These are phyloP conservation scores for Osmoderma eremita DNA, from an alignment of 2,888 invertebrate genomes.

Conservation along the genomic window DNA sequence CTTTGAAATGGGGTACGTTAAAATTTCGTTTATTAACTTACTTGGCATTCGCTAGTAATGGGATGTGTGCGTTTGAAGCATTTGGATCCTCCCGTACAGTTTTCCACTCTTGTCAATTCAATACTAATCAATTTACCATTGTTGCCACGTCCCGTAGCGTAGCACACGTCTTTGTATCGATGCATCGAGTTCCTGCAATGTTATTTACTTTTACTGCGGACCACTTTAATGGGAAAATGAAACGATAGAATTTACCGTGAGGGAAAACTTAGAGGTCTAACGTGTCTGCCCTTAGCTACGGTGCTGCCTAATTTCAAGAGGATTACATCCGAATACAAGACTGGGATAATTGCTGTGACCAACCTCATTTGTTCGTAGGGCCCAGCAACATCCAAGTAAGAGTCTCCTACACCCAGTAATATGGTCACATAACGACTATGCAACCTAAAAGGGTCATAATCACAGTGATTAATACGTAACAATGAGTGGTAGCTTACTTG, in stretches of 20 bases:
- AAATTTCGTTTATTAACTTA: slow-evolving; percentile 43
- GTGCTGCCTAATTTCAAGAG: slow-evolving; percentile 72
- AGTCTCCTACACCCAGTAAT: slow-evolving; percentile 75
- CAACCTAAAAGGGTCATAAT: slow-evolving; percentile 63
- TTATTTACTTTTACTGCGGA: slow-evolving; percentile 50
- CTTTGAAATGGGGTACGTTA: neutral
- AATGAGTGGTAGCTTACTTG: slow-evolving; percentile 60
- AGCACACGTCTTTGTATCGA: slow-evolving; percentile 65
- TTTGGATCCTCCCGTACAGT: slow-evolving; percentile 67
- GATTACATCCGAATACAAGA: slow-evolving; percentile 70
- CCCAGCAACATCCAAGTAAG: slow-evolving; percentile 68
- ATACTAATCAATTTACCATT: slow-evolving; percentile 67
- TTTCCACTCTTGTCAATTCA: slow-evolving; percentile 65
- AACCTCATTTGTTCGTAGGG: slow-evolving; percentile 76
- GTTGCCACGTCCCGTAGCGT: slow-evolving; percentile 70
- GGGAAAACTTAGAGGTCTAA: slow-evolving; percentile 69
- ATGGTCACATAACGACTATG: slow-evolving; percentile 70
- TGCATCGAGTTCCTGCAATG: slow-evolving; percentile 31
- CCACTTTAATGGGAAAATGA: slow-evolving; percentile 49
- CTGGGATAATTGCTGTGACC: slow-evolving; percentile 69
- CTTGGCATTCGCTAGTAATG: slow-evolving; percentile 44
- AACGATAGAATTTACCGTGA: slow-evolving; percentile 53
- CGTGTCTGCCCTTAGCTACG: slow-evolving; percentile 70
- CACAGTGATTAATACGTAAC: slow-evolving; percentile 9
- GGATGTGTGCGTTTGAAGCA: slow-evolving; percentile 65